Evolutionary conservation across 2,888 invertebrate genomes (phyloP), one percentile per base, ranked within the genome.

Genomic region (Protonemura montana): DNA sequence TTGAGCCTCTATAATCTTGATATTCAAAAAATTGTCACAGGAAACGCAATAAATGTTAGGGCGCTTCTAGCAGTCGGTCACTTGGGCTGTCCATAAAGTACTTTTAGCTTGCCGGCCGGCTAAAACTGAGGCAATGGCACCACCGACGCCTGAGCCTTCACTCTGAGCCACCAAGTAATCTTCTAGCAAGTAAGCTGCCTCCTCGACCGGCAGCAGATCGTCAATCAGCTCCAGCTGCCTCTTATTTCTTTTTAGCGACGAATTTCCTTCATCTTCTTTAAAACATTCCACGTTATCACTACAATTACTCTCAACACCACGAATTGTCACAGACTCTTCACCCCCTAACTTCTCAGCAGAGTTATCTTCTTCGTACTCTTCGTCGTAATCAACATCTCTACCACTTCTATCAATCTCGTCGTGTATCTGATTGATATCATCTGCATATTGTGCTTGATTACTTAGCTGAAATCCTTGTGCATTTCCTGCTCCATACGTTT

Each of bases 401-500:
- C 86, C 86, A 76, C 76, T 59, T 16, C 86, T 29, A 80, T 85
- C 86, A 78, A 84, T 86, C 2, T 28, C 77, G 10, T 78, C 76
- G 10, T 82, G 85, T 29, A 5, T 77, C 42, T 86, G 78, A 76
- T 26, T 85, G 30, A 94, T 93, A 89, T 94, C 94, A 88, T 94
- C 94, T 7, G 90, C 90, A 88, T 92, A 92, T 87, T 92, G 92
- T 5, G 92, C 89, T 87, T 92, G 91, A 35, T 92, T 92, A 2
- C 21, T 59, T 92, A 92, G 86, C 91, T 91, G 30, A 91, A 89
- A 87, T 86, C 87, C 59, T 93, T 93, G 88, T 93, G 93, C 85
- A 86, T 88, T 85, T 85, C 85, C 88, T 0, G 95, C 95, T 21
- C 96, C 95, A 89, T 97, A 97, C 0, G 95, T 96, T 92, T 96